A percentile compares a stretch with the other conserved stretches of the same genome.
phyloP scores from a whole-genome alignment of 2,888 invertebrate species.

The Rhaphigaster nebulosa region DNA sequence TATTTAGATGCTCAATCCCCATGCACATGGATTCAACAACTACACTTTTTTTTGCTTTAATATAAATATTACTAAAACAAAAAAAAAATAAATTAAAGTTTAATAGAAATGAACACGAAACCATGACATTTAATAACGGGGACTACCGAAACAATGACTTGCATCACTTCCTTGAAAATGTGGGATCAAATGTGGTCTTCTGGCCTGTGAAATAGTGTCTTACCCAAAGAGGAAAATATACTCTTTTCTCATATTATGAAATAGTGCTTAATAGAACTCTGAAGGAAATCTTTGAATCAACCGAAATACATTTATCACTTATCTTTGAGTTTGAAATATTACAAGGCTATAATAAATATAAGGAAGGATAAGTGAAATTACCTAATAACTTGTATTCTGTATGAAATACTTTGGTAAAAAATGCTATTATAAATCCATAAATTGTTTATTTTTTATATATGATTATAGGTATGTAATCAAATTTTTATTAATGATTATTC shows the following conservation, averaged over 20 bases:
- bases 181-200: conserved; percentile 9
- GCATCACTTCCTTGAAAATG: conserved; percentile 7
- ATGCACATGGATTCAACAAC: background rate
- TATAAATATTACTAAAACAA: background rate
- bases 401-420: too few relatives aligned
- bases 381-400: too few relatives aligned
- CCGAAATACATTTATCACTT: background rate
- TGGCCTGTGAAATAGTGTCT: background rate
- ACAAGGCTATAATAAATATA: too few relatives aligned
- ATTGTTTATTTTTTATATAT: too few relatives aligned
- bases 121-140: background rate
- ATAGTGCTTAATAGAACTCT: background rate
- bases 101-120: background rate
- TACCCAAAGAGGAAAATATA: background rate
- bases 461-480: too few relatives aligned
- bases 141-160: background rate
- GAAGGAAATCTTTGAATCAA: background rate
- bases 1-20: background rate
- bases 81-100: background rate
- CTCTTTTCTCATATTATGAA: background rate
- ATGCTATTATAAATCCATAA: too few relatives aligned
- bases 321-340: background rate
- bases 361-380: too few relatives aligned
- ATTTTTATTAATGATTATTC: too few relatives aligned
- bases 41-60: background rate